These are phyloP conservation scores for Drosophila yooni DNA, from an alignment of 2,888 invertebrate species.

Conservation along the genomic window DNA sequence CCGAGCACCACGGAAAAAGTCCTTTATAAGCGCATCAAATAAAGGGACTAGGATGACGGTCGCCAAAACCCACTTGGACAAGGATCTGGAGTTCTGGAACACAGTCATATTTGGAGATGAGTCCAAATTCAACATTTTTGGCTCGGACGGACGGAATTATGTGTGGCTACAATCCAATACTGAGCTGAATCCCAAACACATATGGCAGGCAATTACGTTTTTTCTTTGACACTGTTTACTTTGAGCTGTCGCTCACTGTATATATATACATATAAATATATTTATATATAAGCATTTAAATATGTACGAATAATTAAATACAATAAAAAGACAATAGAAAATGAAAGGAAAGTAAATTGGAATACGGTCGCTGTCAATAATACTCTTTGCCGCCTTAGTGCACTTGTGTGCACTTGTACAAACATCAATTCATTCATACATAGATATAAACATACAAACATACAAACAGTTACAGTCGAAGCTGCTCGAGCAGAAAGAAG, in stretches of 20 bases:
- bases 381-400: constrained; percentile 8
- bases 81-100: too few species aligned
- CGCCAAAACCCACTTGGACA: too few species aligned
- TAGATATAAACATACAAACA: background rate
- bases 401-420: background rate
- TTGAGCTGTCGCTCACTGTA: background rate
- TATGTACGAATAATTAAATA: background rate
- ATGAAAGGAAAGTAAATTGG: constrained; percentile 3
- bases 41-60: too few species aligned
- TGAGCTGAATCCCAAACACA: too few species aligned
- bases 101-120: too few species aligned
- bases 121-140: too few species aligned
- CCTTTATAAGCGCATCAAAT: too few species aligned
- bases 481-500: constrained; percentile 43
- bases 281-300: constrained; percentile 6
- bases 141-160: too few species aligned
- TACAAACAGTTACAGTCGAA: constrained; percentile 27
- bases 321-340: constrained; percentile 3
- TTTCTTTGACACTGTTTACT: too few species aligned
- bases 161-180: too few species aligned
- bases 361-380: constrained; percentile 9
- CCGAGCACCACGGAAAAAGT: too few species aligned
- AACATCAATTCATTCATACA: background rate
- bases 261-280: constrained; percentile 8
- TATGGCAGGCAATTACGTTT: too few species aligned